These are phyloP conservation scores for Astreopora myriophthalma DNA, from an alignment of 64 coral and sea anemone species.

Conservation along the genomic window DNA sequence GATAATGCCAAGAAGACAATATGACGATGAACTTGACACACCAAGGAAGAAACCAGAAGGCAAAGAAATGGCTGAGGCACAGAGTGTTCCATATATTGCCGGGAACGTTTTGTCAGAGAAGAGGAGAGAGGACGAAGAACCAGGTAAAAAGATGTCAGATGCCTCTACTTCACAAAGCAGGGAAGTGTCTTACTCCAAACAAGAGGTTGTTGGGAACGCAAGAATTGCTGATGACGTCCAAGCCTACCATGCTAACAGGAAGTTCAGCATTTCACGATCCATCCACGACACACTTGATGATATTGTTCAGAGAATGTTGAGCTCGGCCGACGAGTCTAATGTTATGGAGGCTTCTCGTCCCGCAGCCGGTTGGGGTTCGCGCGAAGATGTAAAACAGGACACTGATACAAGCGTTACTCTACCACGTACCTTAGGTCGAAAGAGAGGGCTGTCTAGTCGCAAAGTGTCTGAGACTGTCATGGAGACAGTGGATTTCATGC, in stretches of 20 bases:
- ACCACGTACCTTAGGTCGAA: not conserved
- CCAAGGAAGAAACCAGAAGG: conserved; percentile 8
- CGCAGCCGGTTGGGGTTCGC: not conserved
- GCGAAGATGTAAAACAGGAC: not conserved
- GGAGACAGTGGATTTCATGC: conserved; percentile 13
- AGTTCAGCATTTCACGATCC: not conserved
- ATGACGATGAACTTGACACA: not conserved
- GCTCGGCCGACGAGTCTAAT: not conserved
- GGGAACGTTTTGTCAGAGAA: not conserved
- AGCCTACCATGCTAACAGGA: not conserved
- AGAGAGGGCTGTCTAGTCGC: not conserved
- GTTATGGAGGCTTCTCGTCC: not conserved
- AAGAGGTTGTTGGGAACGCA: not conserved
- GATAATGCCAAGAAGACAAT: not conserved
- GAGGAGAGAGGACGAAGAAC: not conserved
- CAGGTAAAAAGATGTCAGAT: not conserved
- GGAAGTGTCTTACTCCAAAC: not conserved
- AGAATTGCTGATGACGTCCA: not conserved
- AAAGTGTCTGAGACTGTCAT: conserved; percentile 9
- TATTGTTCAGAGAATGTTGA: conserved; percentile 20
- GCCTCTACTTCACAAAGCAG: not conserved
- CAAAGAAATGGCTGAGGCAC: not conserved
- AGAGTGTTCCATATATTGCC: not conserved
- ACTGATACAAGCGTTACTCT: not conserved
- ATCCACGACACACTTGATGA: conserved; percentile 29